A percentile compares a stretch with the other conserved stretches of the same genome.
Conservation (phyloP, 2,113 vertebrate species). For the Phasianus colchicus region DNA sequence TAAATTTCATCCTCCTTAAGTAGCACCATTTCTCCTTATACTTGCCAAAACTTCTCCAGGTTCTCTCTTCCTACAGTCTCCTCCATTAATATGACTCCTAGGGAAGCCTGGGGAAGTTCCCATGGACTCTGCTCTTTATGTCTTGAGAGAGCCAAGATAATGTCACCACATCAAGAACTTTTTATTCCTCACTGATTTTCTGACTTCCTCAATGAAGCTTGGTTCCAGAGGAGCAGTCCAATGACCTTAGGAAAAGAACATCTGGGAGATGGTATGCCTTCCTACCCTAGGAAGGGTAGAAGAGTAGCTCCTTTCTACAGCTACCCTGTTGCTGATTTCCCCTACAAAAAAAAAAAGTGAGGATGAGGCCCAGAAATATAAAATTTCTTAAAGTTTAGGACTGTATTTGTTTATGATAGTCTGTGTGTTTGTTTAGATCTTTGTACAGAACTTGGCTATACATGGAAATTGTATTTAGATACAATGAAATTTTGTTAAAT, state of each 20-base stretch:
- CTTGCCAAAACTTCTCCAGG: background rate
- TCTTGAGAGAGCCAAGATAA: background rate
- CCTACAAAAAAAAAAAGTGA: background rate
- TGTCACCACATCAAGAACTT: background rate
- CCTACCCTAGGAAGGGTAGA: background rate
- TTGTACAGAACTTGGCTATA: background rate
- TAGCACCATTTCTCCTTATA: background rate
- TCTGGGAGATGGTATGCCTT: background rate
- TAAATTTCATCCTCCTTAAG: background rate
- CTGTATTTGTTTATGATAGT: background rate
- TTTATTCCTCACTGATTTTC: background rate
- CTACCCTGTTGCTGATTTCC: rapidly evolving
- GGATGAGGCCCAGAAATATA: background rate
- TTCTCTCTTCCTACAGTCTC: background rate
- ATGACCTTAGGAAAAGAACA: background rate
- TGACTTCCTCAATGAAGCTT: background rate
- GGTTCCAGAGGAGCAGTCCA: background rate
- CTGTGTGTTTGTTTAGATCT: background rate
- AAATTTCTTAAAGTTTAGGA: background rate
- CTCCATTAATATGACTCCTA: background rate
- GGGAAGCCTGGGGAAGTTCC: background rate
- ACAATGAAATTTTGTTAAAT: background rate
- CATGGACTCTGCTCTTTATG: background rate
- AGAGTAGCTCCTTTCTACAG: background rate
- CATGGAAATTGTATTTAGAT: background rate